phyloP scores from a whole-genome alignment of 2,113 vertebrate genomes.

The Jaculus jaculus region DNA sequence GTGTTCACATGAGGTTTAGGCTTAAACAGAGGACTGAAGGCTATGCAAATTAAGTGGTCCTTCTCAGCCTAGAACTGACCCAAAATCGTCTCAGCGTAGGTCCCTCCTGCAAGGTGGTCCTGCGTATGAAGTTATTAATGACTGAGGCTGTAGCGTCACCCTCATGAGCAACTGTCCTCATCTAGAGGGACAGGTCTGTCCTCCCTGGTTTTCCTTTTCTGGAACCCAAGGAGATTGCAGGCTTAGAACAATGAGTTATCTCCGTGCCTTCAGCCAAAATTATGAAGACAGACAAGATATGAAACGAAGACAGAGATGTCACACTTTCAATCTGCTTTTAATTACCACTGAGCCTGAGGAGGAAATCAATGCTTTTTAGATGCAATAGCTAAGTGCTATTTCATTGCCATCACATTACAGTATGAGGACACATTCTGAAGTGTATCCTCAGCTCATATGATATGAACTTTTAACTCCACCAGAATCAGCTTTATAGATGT shows the following conservation, averaged over 20 bases:
- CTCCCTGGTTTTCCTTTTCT: neutral
- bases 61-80: too few relatives aligned
- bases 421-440: neutral
- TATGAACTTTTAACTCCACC: neutral
- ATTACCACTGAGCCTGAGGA: neutral
- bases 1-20: neutral
- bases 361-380: neutral
- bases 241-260: neutral
- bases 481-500: neutral
- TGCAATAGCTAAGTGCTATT: neutral
- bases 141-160: neutral
- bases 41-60: neutral
- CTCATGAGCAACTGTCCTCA: neutral
- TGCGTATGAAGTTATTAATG: too few relatives aligned
- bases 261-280: neutral
- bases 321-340: neutral
- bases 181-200: neutral
- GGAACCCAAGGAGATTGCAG: neutral
- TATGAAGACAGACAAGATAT: neutral
- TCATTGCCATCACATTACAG: too few relatives aligned
- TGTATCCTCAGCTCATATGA: neutral
- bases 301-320: neutral
- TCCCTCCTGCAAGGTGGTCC: neutral
- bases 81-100: neutral
- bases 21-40: neutral